Percentiles rank a stretch among this genome's conserved stretches.
phyloP scores from a whole-genome alignment of 2,888 invertebrate species.

The Stramonita haemastoma region DNA sequence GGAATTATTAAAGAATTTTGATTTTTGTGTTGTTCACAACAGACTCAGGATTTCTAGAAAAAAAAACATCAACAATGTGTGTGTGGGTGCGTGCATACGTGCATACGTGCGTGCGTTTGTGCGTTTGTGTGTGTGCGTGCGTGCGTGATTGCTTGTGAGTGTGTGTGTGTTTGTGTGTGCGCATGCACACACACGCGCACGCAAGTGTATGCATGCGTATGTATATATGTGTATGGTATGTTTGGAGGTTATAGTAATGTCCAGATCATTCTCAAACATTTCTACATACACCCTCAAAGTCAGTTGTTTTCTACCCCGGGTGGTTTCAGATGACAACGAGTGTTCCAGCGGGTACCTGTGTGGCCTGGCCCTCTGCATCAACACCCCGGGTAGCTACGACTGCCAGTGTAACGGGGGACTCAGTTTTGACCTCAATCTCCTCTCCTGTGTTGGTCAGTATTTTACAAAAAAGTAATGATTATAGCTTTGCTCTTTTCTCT shows the following conservation, averaged over 20 bases:
- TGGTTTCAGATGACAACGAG: constrained; percentile 54
- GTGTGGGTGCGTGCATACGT: constrained; percentile 72
- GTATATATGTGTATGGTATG: too few species aligned
- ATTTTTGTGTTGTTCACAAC: too few species aligned
- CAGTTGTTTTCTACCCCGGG: too few species aligned
- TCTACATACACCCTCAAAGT: too few species aligned
- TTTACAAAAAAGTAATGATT: not conserved
- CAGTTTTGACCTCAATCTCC: constrained; percentile 13
- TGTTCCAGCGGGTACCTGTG: constrained; percentile 60
- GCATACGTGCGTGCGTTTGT: too few species aligned
- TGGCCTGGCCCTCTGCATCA: constrained; percentile 85
- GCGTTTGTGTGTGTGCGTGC: constrained; percentile 86
- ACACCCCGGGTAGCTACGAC: constrained; percentile 84
- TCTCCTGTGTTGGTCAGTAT: constrained; percentile 28
- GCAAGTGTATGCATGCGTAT: not conserved
- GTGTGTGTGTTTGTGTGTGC: constrained; percentile 84
- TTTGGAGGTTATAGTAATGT: too few species aligned
- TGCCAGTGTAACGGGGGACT: constrained; percentile 26
- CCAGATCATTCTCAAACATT: too few species aligned
- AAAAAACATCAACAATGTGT: too few species aligned
- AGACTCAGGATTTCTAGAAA: too few species aligned
- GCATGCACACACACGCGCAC: not conserved
- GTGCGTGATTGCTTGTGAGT: constrained; percentile 86
- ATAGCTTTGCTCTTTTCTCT: too few species aligned
- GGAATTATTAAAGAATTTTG: too few species aligned